These are phyloP conservation scores for Dasyprocta punctata DNA, from an alignment of 2,113 vertebrate species.

Conservation along the genomic window DNA sequence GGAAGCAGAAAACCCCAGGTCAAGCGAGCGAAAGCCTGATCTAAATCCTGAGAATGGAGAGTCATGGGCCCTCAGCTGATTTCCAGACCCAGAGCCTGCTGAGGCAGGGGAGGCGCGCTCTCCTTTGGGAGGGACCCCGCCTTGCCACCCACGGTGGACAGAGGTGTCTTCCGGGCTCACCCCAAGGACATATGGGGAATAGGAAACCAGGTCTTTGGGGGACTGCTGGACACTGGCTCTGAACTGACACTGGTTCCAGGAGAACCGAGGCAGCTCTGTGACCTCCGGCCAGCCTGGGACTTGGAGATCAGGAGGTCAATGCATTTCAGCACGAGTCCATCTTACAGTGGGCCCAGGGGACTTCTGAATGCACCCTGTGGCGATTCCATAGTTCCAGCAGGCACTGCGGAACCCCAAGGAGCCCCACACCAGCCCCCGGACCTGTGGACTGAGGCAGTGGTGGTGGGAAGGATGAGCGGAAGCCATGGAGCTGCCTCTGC, in stretches of 20 bases:
- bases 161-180: too few relatives aligned
- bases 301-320: background rate
- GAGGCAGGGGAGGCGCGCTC: background rate
- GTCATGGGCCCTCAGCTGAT: accelerated
- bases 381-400: too few relatives aligned
- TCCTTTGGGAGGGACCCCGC: background rate
- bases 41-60: background rate
- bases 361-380: background rate
- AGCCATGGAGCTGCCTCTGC: background rate
- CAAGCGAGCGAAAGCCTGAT: background rate
- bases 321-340: background rate
- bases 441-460: accelerated
- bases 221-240: background rate
- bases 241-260: background rate
- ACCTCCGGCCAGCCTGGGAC: background rate
- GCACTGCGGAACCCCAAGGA: accelerated
- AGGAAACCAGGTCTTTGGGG: too few relatives aligned
- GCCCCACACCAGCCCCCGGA: background rate
- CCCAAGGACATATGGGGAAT: too few relatives aligned
- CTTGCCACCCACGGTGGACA: background rate
- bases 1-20: background rate
- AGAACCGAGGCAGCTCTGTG: accelerated
- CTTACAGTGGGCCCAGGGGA: background rate
- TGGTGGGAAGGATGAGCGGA: background rate
- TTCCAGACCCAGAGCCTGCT: background rate